Conservation (phyloP, 2,113 vertebrate species). For the Peromyscus maniculatus region DNA sequence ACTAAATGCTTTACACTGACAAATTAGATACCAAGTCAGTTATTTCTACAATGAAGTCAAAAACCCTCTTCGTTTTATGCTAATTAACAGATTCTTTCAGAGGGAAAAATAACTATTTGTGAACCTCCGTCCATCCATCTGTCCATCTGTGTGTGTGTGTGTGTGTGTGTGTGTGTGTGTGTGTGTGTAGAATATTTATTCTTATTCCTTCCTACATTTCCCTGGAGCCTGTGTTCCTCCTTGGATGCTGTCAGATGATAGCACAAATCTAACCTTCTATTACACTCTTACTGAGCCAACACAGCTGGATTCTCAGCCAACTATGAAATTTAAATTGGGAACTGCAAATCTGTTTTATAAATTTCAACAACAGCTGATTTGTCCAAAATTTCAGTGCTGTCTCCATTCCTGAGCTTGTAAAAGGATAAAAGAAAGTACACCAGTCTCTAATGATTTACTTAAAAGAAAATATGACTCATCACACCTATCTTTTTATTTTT, state of each 20-base stretch:
- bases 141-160: background rate
- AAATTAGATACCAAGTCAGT: background rate
- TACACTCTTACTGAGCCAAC: conserved; percentile 29
- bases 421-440: conserved; percentile 48
- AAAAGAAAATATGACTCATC: conserved; percentile 21
- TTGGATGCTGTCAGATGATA: background rate
- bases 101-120: background rate
- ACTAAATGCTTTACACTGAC: background rate
- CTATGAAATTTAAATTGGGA: conserved; percentile 64
- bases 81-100: background rate
- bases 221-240: background rate
- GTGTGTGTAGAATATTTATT: background rate
- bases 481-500: conserved; percentile 13
- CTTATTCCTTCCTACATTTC: background rate
- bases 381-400: conserved; percentile 61
- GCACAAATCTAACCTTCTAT: conserved; percentile 59
- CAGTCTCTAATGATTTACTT: conserved; percentile 59
- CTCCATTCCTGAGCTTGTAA: conserved; percentile 58
- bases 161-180: background rate
- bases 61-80: conserved; percentile 13
- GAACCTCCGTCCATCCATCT: no score
- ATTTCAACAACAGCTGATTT: conserved; percentile 54
- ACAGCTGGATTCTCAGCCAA: conserved; percentile 69
- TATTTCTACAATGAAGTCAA: conserved; percentile 55
- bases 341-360: conserved; percentile 55